A percentile compares a stretch with the other conserved stretches of the same genome.
These are phyloP conservation scores for Suncus etruscus DNA, from an alignment of 2,113 vertebrate genomes.

Conservation along the genomic window DNA sequence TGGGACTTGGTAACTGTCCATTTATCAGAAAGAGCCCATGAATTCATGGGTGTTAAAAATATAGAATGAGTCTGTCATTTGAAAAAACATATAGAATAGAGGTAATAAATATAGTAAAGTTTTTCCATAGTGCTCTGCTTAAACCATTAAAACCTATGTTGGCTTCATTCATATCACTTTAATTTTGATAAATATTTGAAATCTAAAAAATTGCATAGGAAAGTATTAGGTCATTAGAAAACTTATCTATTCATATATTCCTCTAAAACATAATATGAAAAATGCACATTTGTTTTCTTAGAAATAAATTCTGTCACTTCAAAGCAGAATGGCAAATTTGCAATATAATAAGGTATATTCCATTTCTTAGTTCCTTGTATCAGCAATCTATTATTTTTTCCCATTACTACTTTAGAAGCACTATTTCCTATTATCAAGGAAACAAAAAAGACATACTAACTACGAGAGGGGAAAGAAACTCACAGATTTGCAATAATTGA, in stretches of 20 bases:
- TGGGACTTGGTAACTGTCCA: too few species aligned
- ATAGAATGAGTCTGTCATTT: too few species aligned
- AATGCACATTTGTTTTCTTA: conserved; percentile 55
- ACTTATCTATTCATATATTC: conserved; percentile 37
- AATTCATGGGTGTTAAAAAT: too few species aligned
- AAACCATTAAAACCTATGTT: conserved; percentile 63
- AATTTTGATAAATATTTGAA: conserved; percentile 68
- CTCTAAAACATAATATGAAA: conserved; percentile 36
- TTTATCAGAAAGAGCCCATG: too few species aligned
- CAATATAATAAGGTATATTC: conserved; percentile 36
- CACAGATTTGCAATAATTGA: conserved; percentile 69
- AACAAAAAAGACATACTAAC: conserved; percentile 67
- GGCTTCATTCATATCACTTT: conserved; percentile 75
- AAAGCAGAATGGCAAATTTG: conserved; percentile 53
- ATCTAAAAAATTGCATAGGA: conserved; percentile 61
- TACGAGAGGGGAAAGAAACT: conserved; percentile 56
- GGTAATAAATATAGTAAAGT: too few species aligned
- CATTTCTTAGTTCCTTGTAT: conserved; percentile 51
- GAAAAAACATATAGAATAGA: too few species aligned
- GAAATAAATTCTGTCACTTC: conserved; percentile 46
- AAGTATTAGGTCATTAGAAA: conserved; percentile 46
- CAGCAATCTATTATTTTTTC: background rate
- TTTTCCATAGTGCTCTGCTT: conserved; percentile 65
- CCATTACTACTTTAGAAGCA: conserved; percentile 52
- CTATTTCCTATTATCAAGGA: conserved; percentile 71